Percentiles rank a stretch among this genome's conserved stretches.
These are phyloP conservation scores for pig (Sus scrofa) DNA, from an alignment of 2,113 vertebrate genomes.

Conservation along the genomic window DNA sequence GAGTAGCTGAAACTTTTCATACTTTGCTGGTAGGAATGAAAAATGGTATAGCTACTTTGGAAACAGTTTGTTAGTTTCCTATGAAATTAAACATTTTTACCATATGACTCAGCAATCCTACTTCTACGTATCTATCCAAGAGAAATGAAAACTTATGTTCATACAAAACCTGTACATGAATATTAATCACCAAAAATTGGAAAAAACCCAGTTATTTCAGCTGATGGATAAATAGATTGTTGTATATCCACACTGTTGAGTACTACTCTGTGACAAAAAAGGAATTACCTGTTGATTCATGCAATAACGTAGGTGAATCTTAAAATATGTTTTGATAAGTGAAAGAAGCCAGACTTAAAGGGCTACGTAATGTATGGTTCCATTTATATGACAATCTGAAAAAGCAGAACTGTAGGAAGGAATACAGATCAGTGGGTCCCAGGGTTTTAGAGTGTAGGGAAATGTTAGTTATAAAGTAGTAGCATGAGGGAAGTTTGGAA, in stretches of 20 bases:
- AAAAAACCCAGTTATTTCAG: slow-evolving; percentile 39
- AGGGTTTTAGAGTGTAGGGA: not conserved
- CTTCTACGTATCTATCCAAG: not conserved
- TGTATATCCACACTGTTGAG: not conserved
- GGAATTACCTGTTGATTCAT: slow-evolving; percentile 31
- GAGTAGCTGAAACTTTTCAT: not conserved
- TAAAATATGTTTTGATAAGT: not conserved
- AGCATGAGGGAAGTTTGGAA: not conserved
- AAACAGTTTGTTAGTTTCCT: slow-evolving; percentile 18
- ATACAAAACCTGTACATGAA: not conserved
- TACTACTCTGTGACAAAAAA: not conserved
- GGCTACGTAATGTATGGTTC: not conserved
- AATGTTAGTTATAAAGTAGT: not conserved
- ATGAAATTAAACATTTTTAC: slow-evolving; percentile 29
- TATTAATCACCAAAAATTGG: not conserved
- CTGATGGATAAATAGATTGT: not conserved
- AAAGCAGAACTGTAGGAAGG: not conserved
- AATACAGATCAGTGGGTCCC: not conserved
- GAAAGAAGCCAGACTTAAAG: not conserved
- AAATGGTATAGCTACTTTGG: not conserved
- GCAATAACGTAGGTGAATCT: not conserved
- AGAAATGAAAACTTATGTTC: not conserved
- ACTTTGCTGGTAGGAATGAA: not conserved
- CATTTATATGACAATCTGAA: not conserved
- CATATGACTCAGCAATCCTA: slow-evolving; percentile 1